These are phyloP conservation scores for Eira barbara DNA, from an alignment of 2,113 vertebrate genomes.

Conservation along the genomic window DNA sequence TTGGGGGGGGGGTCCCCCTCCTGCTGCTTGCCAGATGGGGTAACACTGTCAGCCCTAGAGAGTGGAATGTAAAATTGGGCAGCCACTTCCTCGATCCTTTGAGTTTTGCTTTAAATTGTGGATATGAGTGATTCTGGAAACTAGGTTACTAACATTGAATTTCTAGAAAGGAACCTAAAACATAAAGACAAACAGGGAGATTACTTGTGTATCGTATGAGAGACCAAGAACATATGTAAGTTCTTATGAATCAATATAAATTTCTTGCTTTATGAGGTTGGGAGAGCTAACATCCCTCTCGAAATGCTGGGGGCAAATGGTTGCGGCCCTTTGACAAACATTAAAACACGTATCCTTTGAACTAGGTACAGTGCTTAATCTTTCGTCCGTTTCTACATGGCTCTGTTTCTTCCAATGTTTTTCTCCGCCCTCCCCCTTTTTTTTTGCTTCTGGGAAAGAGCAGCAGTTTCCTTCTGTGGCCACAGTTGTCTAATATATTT, in stretches of 20 bases:
- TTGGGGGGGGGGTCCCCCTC: not conserved
- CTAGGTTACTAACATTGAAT: not conserved
- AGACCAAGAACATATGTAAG: not conserved
- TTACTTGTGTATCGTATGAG: not conserved
- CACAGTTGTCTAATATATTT: not conserved
- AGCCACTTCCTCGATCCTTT: not conserved
- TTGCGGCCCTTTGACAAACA: not conserved
- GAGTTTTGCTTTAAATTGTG: not conserved
- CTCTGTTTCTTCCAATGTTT: not conserved
- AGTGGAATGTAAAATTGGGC: not conserved
- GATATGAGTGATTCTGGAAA: not conserved
- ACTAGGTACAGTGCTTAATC: not conserved
- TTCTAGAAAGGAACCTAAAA: not conserved
- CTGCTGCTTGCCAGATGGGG: not conserved
- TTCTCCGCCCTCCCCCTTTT: fast-evolving
- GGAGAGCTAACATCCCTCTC: not conserved
- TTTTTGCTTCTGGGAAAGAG: not conserved
- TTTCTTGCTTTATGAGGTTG: not conserved
- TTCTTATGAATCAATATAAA: not conserved
- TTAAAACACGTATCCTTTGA: not conserved
- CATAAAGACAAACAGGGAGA: not conserved
- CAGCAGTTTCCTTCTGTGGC: not conserved
- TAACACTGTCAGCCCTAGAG: fast-evolving
- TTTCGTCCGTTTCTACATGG: not conserved
- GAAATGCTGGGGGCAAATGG: fast-evolving